Base-by-base conservation (phyloP, 1,140 invertebrate genomes). In the Pseudomyrmex sp. region DNA sequence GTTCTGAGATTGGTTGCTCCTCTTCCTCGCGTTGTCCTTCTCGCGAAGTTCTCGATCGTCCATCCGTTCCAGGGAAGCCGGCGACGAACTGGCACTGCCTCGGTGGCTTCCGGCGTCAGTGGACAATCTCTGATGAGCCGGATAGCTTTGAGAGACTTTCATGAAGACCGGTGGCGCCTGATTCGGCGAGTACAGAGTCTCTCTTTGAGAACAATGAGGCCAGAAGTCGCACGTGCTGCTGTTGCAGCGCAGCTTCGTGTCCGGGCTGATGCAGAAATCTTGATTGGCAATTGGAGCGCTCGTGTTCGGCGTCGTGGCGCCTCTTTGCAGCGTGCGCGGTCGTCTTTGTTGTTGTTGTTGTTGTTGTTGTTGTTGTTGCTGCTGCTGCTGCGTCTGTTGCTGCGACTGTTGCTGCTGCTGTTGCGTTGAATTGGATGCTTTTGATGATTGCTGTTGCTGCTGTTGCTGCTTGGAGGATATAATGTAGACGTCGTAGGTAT, bases 141-240 rank as follows among this genome's bases (percentile, higher is more conserved):
- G 95, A 85, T 96, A 96, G 85, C 95, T 95, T 82, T 95, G 95
- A 0, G 95, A 96, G 2, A 95, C 87, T 73, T 95, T 93, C 94
- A 96, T 95, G 56, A 91, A 91, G 58, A 91, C 88, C 0, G 91
- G 84, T 0, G 91, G 72, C 1, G 83, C 80, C 9, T 94, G 92
- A 74, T 88, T 93, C 0, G 92, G 91, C 0, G 93, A 93, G 58
- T 92, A 93, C 26, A 93, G 61, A 15, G 84, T 93, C 54, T 95
- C 95, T 13, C 94, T 89, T 68, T 95, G 95, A 0, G 94, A 93
- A 72, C 95, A 95, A 76, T 95, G 95, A 0, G 95, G 95, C 95
- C 95, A 96, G 82, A 95, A 96, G 86, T 95, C 94, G 73, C 95
- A 96, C 0, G 94, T 95, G 65, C 94, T 94, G 15, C 94, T 95